A percentile compares a stretch with the other conserved stretches of the same genome.
These are phyloP conservation scores for Bombus terrestris DNA, from an alignment of 1,140 invertebrate species.

Conservation along the genomic window DNA sequence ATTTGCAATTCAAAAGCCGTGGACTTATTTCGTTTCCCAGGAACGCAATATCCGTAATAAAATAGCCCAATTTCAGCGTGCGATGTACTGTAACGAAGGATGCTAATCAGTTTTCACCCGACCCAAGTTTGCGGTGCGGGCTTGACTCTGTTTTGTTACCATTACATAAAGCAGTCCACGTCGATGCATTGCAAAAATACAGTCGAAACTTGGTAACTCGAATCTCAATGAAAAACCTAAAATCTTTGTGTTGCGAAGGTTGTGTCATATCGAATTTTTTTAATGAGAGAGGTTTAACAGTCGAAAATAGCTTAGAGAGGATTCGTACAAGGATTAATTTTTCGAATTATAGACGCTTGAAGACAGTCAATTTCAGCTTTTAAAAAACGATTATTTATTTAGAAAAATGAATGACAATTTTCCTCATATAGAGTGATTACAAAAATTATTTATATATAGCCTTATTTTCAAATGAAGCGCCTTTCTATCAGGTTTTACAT, in stretches of 20 bases:
- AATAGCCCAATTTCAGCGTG: background rate
- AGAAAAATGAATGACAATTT: too few species aligned
- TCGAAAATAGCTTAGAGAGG: too few species aligned
- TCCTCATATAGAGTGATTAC: too few species aligned
- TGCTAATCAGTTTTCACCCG: slow-evolving; percentile 36
- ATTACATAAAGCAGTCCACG: background rate
- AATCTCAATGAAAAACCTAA: too few species aligned
- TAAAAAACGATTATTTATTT: too few species aligned
- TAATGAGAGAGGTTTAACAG: too few species aligned
- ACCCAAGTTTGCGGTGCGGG: background rate
- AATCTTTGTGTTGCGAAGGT: background rate
- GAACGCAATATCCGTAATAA: slow-evolving; percentile 4
- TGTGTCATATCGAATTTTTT: background rate
- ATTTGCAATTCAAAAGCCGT: slow-evolving; percentile 14
- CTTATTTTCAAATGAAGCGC: too few species aligned
- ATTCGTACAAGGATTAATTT: too few species aligned
- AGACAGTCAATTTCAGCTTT: too few species aligned
- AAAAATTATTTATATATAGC: too few species aligned
- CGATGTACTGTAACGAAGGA: slow-evolving; percentile 18
- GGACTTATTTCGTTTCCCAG: slow-evolving; percentile 6
- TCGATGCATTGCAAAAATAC: background rate
- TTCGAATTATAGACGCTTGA: too few species aligned
- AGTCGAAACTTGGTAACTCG: background rate
- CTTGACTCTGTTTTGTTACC: background rate
- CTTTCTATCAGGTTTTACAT: too few species aligned